Conservation (phyloP, 2,888 invertebrate species). For the Coleophora flavipennella region DNA sequence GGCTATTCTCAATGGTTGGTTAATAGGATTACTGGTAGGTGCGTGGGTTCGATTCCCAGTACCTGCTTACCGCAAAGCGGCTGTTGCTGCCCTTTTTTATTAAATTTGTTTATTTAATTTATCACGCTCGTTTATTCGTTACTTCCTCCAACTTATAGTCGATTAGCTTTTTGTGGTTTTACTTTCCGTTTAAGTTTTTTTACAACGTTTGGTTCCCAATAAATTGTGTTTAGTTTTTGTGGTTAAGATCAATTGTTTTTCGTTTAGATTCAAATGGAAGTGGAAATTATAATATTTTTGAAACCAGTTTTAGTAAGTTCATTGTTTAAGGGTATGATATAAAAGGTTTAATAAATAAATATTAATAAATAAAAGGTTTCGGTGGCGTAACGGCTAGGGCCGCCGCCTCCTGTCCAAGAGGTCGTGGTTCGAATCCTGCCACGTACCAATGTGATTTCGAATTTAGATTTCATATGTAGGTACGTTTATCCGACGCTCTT, state of each 20-base stretch:
- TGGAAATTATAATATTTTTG: no score
- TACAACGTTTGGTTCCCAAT: slow-evolving; percentile 5
- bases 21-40: slow-evolving; percentile 60
- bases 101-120: slow-evolving; percentile 71
- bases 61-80: slow-evolving; percentile 54
- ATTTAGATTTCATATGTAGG: no score
- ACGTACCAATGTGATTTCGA: no score
- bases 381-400: no score
- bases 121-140: slow-evolving; percentile 65
- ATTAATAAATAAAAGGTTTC: no score
- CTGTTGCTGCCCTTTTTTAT: slow-evolving; percentile 47
- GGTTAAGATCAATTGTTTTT: slow-evolving; percentile 33
- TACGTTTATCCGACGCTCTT: no score
- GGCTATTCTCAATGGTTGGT: slow-evolving; percentile 49
- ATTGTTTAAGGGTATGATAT: no score
- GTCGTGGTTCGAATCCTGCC: no score
- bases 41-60: slow-evolving; percentile 57
- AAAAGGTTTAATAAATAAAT: no score
- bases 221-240: slow-evolving; percentile 44
- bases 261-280: slow-evolving; percentile 24
- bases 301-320: no score
- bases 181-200: slow-evolving; percentile 15
- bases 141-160: slow-evolving; percentile 61
- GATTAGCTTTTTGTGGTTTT: slow-evolving; percentile 63
- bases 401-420: no score